Evolutionary conservation across 2,888 invertebrate genomes (phyloP), one percentile per base, ranked within the genome.

Genomic region (Serripes groenlandicus): DNA sequence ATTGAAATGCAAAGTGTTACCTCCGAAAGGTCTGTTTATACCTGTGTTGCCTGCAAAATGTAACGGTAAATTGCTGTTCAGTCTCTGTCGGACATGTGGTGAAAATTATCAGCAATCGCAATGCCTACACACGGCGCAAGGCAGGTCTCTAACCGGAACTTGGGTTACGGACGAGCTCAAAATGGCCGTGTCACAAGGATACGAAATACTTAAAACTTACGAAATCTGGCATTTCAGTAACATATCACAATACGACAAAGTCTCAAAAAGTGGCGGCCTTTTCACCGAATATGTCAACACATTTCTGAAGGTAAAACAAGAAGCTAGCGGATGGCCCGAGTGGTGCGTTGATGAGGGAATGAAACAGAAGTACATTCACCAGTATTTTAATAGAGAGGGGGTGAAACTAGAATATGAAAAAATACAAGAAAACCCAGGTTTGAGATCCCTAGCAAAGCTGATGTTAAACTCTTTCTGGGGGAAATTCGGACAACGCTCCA

Each of bases 151-250:
- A 3, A 69, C 37, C 0, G 92, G 94, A 18, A 92, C 93, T 5
- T 94, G 92, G 93, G 92, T 94, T 3, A 88, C 89, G 0, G 91
- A 91, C 58, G 94, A 94, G 78, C 34, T 95, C 0, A 81, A 68
- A 56, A 90, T 88, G 81, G 94, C 94, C 4, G 18, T 93, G 0
- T 54, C 81, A 62, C 83, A 81, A 26, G 93, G 92, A 0, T 94
- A 94, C 73, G 78, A 77, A 58, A 83, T 94, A 23, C 4, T 90
- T 0, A 78, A 92, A 30, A 86, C 93, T 5, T 84, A 86, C 60
- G 93, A 93, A 82, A 90, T 94, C 21, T 94, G 93, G 91, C 89
- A 93, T 72, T 94, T 93, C 66, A 42, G 90, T 42, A 75, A 88
- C 1, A 72, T 70, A 5, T 70, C 56, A 9, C 62, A 79, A 28